A percentile compares a stretch with the other conserved stretches of the same genome.
phyloP scores from a whole-genome alignment of 2,888 invertebrate species.

The Gortyna flavago region DNA sequence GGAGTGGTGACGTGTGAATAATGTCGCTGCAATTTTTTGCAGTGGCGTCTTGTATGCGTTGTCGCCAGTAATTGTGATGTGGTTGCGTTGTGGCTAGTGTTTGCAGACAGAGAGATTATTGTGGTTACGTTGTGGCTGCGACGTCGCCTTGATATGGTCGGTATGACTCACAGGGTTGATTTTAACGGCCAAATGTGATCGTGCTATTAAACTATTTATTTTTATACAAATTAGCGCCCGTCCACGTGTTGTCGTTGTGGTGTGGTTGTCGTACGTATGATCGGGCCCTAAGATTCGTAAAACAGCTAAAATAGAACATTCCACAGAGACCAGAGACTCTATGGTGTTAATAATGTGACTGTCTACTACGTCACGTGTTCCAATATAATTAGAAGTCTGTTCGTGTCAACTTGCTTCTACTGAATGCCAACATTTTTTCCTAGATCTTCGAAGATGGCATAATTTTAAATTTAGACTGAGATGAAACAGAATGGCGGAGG shows the following conservation, averaged over 20 bases:
- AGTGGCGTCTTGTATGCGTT: neutral
- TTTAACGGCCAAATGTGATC: neutral
- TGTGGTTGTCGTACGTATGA: neutral
- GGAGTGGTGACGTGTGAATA: neutral
- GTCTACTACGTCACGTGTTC: conserved; percentile 67
- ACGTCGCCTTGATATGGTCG: neutral
- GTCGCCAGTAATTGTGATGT: neutral
- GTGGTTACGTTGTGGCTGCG: neutral
- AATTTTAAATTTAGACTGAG: conserved; percentile 62
- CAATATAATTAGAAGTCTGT: conserved; percentile 74
- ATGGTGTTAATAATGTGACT: conserved; percentile 75
- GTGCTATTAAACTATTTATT: neutral
- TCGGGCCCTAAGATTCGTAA: conserved; percentile 20
- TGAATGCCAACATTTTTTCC: conserved; percentile 59
- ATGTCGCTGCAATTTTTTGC: neutral
- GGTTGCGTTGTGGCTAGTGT: neutral
- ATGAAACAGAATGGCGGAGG: conserved; percentile 45
- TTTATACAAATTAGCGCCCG: neutral
- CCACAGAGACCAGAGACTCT: conserved; percentile 53
- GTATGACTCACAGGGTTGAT: neutral
- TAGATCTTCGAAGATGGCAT: conserved; percentile 61
- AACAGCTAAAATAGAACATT: conserved; percentile 66
- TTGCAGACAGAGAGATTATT: no score
- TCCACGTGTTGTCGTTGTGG: neutral
- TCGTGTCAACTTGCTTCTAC: conserved; percentile 60